Evolutionary conservation across 2,888 invertebrate genomes (phyloP), one percentile per base, ranked within the genome.

Genomic region (Trimorus sp.): DNA sequence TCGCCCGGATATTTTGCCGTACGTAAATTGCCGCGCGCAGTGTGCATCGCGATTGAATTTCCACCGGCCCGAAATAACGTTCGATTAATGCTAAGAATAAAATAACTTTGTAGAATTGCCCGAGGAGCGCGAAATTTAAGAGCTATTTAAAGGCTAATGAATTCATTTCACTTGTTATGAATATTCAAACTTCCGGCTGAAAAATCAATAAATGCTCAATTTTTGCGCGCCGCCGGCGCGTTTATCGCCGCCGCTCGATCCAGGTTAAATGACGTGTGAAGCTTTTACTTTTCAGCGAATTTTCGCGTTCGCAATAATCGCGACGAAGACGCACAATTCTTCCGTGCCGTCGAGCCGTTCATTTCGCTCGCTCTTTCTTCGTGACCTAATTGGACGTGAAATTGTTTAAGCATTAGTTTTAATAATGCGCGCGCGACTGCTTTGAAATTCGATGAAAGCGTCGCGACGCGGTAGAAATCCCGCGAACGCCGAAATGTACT

Each of bases 81-180:
- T 60, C 36, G 45, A 40, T 66, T 58, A 53, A 68, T 16, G 54
- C 12, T 56, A 40, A 58, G 60, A 51, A 73, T 62, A 54, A 68
- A 73, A 73, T 70, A 62, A 56, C 60, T 51, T 48, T 59, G 42
- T n/a, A 62, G 62, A 60, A 71, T 71, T 49, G 68, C 8, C 68
- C 40, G 48, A 42, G 45, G 73, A 60, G 62, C 56, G 36, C 49
- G 11, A 45, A 73, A 73, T 73, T 62, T 56, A 51, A 73, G 15
- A 68, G 49, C 68, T 49, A 79, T 68, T 79, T 58, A 60, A 73
- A 79, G 40, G 73, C 62, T 79, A 68, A 79, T 68, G 68, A 79
- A 73, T 68, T 73, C 48, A 73, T 73, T 69, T 68, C 51, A 51
- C 62, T 68, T 73, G 79, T 79, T 79, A 73, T 79, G 66, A 79